Evolutionary conservation across 2,888 invertebrate genomes (phyloP).

Genomic region (Balanococcus diminutus): DNA sequence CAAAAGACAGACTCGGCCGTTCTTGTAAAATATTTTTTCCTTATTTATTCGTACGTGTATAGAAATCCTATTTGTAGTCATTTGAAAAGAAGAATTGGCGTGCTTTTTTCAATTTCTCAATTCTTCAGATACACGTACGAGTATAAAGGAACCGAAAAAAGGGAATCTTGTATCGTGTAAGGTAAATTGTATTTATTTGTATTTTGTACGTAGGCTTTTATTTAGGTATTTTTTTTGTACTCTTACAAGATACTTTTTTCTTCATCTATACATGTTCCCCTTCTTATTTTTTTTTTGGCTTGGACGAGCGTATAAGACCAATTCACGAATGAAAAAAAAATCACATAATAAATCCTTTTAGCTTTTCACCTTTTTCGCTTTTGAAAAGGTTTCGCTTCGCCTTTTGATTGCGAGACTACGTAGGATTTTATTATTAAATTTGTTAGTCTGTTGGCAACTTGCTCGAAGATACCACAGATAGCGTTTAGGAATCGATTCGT

Average conservation of each 20-base stretch:
- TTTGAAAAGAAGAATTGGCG: background rate
- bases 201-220: background rate
- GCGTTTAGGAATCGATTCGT: background rate
- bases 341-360: conserved; percentile 1
- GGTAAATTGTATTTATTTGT: conserved; percentile 11
- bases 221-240: background rate
- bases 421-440: conserved; percentile 18
- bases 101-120: background rate
- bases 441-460: background rate
- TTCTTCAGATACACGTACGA: background rate
- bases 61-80: background rate
- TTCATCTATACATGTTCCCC: background rate
- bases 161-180: background rate
- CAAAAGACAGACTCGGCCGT: too few relatives aligned
- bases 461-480: background rate
- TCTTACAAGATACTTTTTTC: too few relatives aligned
- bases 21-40: background rate
- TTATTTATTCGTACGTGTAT: background rate
- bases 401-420: background rate
- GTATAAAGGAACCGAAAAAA: background rate
- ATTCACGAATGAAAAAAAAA: background rate
- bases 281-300: background rate
- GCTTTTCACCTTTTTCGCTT: background rate
- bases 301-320: background rate
- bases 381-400: background rate